A percentile compares a stretch with the other conserved stretches of the same genome.
phyloP scores from a whole-genome alignment of 2,113 vertebrate genomes.

The Myiozetetes cayanensis region DNA sequence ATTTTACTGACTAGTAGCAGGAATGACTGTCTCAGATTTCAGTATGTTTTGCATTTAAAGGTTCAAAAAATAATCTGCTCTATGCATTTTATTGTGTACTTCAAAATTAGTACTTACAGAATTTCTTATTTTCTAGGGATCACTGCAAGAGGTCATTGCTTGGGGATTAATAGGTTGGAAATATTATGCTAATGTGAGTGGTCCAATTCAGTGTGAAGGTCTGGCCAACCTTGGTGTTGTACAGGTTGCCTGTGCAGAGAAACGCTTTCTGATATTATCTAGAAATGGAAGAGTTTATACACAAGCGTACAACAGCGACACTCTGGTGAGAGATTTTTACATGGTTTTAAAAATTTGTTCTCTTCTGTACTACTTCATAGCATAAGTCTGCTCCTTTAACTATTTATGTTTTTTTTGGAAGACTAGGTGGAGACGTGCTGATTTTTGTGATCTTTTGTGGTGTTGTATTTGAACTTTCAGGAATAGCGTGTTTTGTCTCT shows the following conservation, averaged over 20 bases:
- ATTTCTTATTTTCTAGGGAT: conserved; percentile 77
- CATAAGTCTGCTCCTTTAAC: background rate
- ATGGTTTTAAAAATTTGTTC: background rate
- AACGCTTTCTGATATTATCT: conserved; percentile 90
- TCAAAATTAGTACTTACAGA: background rate
- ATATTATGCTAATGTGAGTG: conserved; percentile 90
- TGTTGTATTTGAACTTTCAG: background rate
- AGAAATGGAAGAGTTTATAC: conserved; percentile 91
- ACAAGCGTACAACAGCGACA: conserved; percentile 93
- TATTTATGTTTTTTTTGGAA: background rate
- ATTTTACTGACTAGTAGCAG: background rate
- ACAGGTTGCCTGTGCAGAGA: conserved; percentile 95
- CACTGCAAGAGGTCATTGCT: conserved; percentile 92
- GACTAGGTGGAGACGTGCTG: background rate
- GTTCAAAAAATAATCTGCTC: background rate
- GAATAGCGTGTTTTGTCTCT: background rate
- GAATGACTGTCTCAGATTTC: background rate
- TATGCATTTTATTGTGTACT: background rate
- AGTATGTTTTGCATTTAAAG: background rate
- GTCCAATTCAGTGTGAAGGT: conserved; percentile 92
- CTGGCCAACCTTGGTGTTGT: conserved; percentile 89
- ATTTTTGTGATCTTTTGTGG: background rate
- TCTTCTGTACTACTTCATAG: background rate
- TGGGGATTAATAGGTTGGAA: conserved; percentile 98
- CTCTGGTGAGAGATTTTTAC: conserved; percentile 80